A percentile compares a stretch with the other conserved stretches of the same genome.
Conservation (phyloP, 2,888 invertebrate species). For the Bruchidius siliquastri region DNA sequence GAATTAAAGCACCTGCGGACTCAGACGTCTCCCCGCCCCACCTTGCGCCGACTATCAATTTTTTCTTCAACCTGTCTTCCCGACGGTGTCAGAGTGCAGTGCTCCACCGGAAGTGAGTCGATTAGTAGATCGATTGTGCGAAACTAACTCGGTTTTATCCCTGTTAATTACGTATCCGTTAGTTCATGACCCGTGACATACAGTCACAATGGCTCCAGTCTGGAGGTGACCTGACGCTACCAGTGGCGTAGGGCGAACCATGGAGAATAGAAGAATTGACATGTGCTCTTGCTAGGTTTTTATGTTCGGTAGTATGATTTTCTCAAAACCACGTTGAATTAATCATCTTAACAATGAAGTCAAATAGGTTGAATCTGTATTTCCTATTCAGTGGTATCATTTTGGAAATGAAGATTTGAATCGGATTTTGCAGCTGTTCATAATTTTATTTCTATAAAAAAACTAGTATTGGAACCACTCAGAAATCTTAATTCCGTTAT, state of each 20-base stretch:
- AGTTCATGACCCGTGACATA: constrained; percentile 16
- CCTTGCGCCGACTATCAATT: neutral
- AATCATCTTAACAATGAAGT: too few relatives aligned
- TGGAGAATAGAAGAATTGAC: too few relatives aligned
- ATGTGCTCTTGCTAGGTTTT: too few relatives aligned
- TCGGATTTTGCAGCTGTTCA: too few relatives aligned
- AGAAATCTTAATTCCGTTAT: too few relatives aligned
- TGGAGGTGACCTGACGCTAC: neutral
- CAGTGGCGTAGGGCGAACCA: neutral
- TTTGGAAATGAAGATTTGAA: too few relatives aligned
- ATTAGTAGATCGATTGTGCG: constrained; percentile 9
- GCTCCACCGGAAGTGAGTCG: neutral
- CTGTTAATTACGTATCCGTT: constrained; percentile 6
- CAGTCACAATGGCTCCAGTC: constrained; percentile 11
- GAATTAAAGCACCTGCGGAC: neutral
- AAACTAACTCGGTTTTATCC: constrained; percentile 13
- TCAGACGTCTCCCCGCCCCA: neutral
- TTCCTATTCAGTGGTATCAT: too few relatives aligned
- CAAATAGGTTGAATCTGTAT: too few relatives aligned
- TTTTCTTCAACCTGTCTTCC: neutral
- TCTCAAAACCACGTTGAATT: too few relatives aligned
- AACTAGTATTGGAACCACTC: too few relatives aligned
- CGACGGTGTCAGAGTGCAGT: neutral
- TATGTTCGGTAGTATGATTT: too few relatives aligned
- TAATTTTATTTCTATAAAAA: too few relatives aligned